Evolutionary conservation across 2,888 invertebrate species (phyloP).

Genomic region (Cancer borealis): DNA sequence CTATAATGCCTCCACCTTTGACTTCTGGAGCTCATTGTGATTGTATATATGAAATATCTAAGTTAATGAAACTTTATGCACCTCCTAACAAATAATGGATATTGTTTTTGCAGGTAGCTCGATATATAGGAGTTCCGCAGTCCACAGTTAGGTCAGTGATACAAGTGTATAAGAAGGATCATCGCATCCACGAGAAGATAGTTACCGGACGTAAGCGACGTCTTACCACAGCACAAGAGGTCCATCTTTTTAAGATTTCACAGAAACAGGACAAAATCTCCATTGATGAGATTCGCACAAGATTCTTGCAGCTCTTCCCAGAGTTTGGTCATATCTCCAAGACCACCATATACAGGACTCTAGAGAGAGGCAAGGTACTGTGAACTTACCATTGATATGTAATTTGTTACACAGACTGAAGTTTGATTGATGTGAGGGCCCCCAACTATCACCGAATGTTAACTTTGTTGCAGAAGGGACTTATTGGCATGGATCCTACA

Average conservation of each 20-base stretch:
- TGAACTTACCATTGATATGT: not conserved
- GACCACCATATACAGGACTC: constrained; percentile 77
- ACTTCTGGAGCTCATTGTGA: not conserved
- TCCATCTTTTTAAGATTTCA: constrained; percentile 77
- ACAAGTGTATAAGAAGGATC: constrained; percentile 77
- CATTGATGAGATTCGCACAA: constrained; percentile 75
- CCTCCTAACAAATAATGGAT: not conserved
- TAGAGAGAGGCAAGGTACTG: constrained; percentile 77
- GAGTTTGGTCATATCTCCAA: constrained; percentile 77
- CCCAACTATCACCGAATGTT: not conserved
- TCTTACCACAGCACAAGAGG: constrained; percentile 76
- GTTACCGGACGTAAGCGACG: constrained; percentile 77
- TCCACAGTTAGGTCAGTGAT: constrained; percentile 77
- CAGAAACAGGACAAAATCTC: constrained; percentile 76
- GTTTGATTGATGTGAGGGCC: not conserved
- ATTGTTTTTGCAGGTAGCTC: constrained; percentile 69
- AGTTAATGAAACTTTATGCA: not conserved
- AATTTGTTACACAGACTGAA: not conserved
- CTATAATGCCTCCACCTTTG: not conserved
- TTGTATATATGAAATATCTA: not conserved
- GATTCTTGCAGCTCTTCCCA: constrained; percentile 75
- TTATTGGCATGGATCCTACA: constrained; percentile 76
- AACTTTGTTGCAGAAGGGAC: constrained; percentile 72
- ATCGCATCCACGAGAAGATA: constrained; percentile 77
- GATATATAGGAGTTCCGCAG: constrained; percentile 77